Percentiles rank a stretch among this genome's conserved stretches.
phyloP scores from a whole-genome alignment of 2,797 vertebrate genomes.

The Mormyrops boulengeri region DNA sequence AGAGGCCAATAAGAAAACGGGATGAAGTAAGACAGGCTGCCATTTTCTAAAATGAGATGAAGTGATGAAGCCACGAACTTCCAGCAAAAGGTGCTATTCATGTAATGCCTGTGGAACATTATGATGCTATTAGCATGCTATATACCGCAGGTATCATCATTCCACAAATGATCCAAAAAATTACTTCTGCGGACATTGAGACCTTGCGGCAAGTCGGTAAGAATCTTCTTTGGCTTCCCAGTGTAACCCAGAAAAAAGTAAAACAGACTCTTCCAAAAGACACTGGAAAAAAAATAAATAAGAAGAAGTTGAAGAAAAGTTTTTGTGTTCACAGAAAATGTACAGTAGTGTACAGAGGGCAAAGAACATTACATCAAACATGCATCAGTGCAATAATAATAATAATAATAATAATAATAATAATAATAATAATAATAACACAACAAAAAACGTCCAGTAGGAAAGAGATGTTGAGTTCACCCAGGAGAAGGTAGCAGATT shows the following conservation, averaged over 20 bases:
- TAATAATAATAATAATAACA: not conserved
- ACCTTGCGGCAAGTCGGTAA: not conserved
- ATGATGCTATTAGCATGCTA: not conserved
- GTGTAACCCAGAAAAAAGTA: not conserved
- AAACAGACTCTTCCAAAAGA: not conserved
- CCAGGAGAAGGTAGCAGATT: not conserved
- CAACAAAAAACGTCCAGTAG: not conserved
- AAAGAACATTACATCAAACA: not conserved
- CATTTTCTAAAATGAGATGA: not conserved
- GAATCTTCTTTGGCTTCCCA: not conserved
- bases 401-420: not conserved
- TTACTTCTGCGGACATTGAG: not conserved
- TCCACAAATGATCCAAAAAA: slow-evolving; percentile 8
- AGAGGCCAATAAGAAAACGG: not conserved
- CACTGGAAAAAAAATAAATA: not conserved
- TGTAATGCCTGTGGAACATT: not conserved
- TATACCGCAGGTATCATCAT: not conserved
- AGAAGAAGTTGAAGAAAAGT: not conserved
- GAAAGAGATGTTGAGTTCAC: not conserved
- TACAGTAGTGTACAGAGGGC: not conserved
- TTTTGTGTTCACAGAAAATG: not conserved
- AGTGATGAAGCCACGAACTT: not conserved
- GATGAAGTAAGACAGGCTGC: not conserved
- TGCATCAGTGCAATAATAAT: not conserved
- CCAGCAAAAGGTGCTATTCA: not conserved